Base-by-base conservation (phyloP, 2,888 invertebrate species). In the Euphydryas editha region DNA sequence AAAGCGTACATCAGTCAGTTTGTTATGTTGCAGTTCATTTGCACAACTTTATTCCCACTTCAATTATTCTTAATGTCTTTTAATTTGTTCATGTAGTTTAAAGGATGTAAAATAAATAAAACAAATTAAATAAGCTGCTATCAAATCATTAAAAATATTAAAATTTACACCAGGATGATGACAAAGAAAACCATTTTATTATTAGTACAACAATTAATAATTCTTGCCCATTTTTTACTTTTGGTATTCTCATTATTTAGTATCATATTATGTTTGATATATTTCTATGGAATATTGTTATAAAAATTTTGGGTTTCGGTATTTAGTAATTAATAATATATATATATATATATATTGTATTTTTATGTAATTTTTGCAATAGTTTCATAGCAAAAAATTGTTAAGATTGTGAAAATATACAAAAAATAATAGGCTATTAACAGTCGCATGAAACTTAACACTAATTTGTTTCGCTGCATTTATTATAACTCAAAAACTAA, bases 391-490 rank as follows among this genome's bases (percentile, higher is more conserved):
- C 15, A n/a, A n/a, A 39, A 39, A 44, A 5, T 4, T n/a, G 42
- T 44, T 44, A 44, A 44, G 42, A n/a, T 44, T 44, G 42, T 44
- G n/a, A 44, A 44, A 44, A 44, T n/a, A 42, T 42, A 37, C 1
- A 42, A 42, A n/a, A 15, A 15, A 15, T n/a, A n/a, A 44, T n/a
- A 44, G n/a, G n/a, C n/a, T 15, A n/a, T n/a, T 11, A 44, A n/a
- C 2, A n/a, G 42, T 44, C n/a, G 15, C 42, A 44, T 44, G 13
- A 24, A 21, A 21, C 17, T 1, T 15, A 15, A 13, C 6, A 49
- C 15, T 21, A 3, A 18, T 49, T 21, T 51, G 24, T 51, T 15
- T 21, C 7, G 49, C 49, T 11, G 15, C 21, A 21, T 51, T 51
- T 51, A 24, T 51, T 20, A 24, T 51, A 15, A 51, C 15, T n/a